Conservation (phyloP, 2,797 vertebrate species). For the Pampus argenteus region DNA sequence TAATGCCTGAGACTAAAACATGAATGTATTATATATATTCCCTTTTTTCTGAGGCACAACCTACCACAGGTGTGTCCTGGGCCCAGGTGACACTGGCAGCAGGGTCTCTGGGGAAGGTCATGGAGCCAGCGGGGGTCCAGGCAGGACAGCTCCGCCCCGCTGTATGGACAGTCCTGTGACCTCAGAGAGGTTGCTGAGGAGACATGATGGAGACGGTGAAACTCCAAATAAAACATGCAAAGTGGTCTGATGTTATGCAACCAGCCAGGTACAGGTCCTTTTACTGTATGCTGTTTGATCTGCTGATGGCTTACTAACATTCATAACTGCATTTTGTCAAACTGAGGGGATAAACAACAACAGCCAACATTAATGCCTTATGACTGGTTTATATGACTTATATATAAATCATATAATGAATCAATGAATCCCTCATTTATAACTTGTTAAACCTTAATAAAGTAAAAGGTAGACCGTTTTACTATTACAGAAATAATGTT, state of each 20-base stretch:
- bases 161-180: slow-evolving; percentile 89
- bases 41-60: slow-evolving; percentile 48
- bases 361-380: not conserved
- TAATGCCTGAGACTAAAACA: not conserved
- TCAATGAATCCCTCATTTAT: not conserved
- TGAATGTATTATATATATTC: not conserved
- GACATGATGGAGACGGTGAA: not conserved
- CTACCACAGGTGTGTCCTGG: slow-evolving; percentile 88
- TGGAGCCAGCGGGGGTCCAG: slow-evolving; percentile 87
- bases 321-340: not conserved
- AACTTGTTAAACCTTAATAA: not conserved
- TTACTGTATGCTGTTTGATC: too few relatives aligned
- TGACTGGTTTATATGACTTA: too few relatives aligned
- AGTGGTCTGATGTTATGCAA: too few relatives aligned
- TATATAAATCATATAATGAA: too few relatives aligned
- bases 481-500: not conserved
- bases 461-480: not conserved
- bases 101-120: slow-evolving; percentile 84
- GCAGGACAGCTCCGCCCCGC: slow-evolving; percentile 92
- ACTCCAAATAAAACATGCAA: too few relatives aligned
- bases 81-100: slow-evolving; percentile 89
- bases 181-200: slow-evolving; percentile 84
- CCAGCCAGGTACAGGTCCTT: too few relatives aligned
- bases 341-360: not conserved
- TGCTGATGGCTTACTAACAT: too few relatives aligned